phyloP scores from a whole-genome alignment of 2,797 vertebrate genomes.

The Coranthus polyacanthus region DNA sequence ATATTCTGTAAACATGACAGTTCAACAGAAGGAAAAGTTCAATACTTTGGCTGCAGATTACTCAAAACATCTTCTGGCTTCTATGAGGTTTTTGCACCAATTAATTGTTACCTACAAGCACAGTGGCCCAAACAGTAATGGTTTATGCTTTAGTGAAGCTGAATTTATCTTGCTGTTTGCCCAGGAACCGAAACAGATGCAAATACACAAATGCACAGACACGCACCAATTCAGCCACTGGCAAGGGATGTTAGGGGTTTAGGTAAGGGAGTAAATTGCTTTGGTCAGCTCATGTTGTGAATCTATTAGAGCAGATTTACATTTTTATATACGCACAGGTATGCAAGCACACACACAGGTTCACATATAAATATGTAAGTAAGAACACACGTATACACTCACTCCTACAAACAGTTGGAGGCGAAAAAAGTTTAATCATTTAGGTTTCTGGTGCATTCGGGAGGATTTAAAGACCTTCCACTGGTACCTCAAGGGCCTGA shows the following conservation, averaged over 20 bases:
- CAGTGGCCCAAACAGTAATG: constrained; percentile 5
- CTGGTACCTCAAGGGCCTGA: constrained; percentile 4
- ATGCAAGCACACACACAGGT: background rate
- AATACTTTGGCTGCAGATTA: background rate
- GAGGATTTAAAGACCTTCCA: constrained; percentile 26
- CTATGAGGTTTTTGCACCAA: constrained; percentile 12
- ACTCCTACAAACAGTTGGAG: background rate
- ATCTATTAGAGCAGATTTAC: constrained; percentile 2
- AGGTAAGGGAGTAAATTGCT: constrained; percentile 22
- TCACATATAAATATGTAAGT: background rate
- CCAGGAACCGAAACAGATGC: background rate
- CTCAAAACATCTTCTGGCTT: constrained; percentile 1
- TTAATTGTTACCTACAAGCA: constrained; percentile 13
- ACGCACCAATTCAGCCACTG: background rate
- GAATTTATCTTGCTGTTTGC: constrained; percentile 15
- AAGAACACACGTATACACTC: background rate
- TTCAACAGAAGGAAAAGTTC: too few relatives aligned
- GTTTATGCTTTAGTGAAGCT: constrained; percentile 26
- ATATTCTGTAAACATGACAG: too few relatives aligned
- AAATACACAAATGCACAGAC: constrained; percentile 19
- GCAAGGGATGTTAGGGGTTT: constrained; percentile 4
- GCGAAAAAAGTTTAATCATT: constrained; percentile 1
- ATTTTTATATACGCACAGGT: constrained; percentile 7
- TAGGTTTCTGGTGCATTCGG: constrained; percentile 6
- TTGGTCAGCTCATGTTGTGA: constrained; percentile 28